Conservation (phyloP, 2,888 invertebrate species). For the Tetramorium bicarinatum region DNA sequence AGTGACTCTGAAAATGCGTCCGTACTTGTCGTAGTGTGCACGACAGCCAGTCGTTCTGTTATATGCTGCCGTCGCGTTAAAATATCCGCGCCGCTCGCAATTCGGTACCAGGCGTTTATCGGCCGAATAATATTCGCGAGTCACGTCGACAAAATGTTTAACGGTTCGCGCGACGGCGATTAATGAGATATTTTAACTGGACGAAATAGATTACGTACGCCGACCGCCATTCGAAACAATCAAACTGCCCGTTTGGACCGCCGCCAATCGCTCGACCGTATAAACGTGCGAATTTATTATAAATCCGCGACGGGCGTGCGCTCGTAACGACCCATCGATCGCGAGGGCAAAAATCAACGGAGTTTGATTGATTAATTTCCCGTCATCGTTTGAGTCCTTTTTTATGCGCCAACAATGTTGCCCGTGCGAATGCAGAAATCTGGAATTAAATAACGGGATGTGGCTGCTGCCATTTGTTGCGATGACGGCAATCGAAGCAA, state of each 20-base stretch:
- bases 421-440: conserved; percentile 59
- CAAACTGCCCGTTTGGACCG: conserved; percentile 68
- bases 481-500: conserved; percentile 58
- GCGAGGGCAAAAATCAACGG: conserved; percentile 37
- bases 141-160: conserved; percentile 70
- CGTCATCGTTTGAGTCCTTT: conserved; percentile 23
- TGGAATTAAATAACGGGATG: conserved; percentile 56
- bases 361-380: conserved; percentile 50
- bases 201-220: conserved; percentile 72
- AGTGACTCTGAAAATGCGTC: conserved; percentile 45
- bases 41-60: conserved; percentile 47
- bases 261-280: conserved; percentile 61
- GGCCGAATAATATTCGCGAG: conserved; percentile 56
- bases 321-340: conserved; percentile 36
- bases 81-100: conserved; percentile 50
- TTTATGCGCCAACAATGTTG: conserved; percentile 47
- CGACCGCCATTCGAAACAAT: conserved; percentile 74
- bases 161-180: conserved; percentile 72
- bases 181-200: conserved; percentile 75
- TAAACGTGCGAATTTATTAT: conserved; percentile 71
- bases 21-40: conserved; percentile 39
- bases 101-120: conserved; percentile 55
- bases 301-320: conserved; percentile 64
- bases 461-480: conserved; percentile 57
- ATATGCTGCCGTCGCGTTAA: conserved; percentile 37